These are phyloP conservation scores for Octomys mimax DNA, from an alignment of 2,797 vertebrate species.

Conservation along the genomic window DNA sequence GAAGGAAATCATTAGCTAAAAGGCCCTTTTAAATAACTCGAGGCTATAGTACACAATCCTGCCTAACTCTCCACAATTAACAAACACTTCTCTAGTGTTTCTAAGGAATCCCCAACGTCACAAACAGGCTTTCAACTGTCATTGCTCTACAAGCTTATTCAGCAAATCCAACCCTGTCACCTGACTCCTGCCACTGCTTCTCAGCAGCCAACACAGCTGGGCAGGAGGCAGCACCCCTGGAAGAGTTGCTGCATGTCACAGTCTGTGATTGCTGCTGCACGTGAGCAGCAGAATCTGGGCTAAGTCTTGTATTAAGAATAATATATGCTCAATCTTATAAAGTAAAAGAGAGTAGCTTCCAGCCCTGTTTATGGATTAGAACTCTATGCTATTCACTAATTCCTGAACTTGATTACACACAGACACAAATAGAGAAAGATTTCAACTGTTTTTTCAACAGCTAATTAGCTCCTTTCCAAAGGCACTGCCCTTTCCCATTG, in stretches of 20 bases:
- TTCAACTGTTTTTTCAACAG: slow-evolving; percentile 28
- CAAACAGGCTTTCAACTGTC: background rate
- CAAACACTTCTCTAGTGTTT: background rate
- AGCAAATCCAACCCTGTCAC: background rate
- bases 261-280: background rate
- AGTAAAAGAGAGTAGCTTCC: background rate
- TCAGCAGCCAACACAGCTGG: background rate
- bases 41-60: background rate
- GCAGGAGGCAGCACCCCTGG: no score
- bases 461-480: slow-evolving; percentile 17
- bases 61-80: slow-evolving; percentile 14
- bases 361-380: background rate
- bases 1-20: background rate
- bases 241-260: background rate
- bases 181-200: background rate
- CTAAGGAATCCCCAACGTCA: background rate
- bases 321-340: background rate
- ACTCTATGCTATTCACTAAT: background rate
- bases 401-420: background rate
- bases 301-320: background rate
- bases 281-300: background rate
- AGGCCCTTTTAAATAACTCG: slow-evolving; percentile 31
- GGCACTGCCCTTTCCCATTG: background rate
- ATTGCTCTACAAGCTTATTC: background rate
- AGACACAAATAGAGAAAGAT: background rate